phyloP scores from a whole-genome alignment of 1,140 invertebrate species.

The Eriosoma lanigerum region DNA sequence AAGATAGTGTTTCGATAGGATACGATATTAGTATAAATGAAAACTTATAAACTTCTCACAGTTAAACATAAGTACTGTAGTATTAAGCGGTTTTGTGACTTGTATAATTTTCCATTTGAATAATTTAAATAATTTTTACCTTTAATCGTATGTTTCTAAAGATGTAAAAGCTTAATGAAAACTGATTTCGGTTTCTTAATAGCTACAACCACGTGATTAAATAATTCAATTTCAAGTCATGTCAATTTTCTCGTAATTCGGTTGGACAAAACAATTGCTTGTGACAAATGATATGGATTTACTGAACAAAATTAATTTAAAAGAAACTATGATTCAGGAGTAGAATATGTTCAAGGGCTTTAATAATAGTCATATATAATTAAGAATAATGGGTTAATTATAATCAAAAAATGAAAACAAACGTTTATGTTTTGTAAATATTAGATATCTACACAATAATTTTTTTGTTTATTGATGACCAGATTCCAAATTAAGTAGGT shows the following conservation, averaged over 20 bases:
- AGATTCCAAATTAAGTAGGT: neutral
- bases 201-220: neutral
- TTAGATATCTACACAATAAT: neutral
- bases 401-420: neutral
- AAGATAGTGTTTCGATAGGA: too few species aligned
- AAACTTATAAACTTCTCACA: too few species aligned
- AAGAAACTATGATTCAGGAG: neutral
- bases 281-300: neutral
- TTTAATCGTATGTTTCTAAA: too few species aligned
- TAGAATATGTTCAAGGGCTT: neutral
- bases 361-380: neutral
- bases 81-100: too few species aligned
- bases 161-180: too few species aligned
- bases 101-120: too few species aligned
- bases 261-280: neutral
- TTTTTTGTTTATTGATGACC: neutral
- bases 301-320: neutral
- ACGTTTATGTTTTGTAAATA: neutral
- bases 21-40: too few species aligned
- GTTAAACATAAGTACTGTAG: too few species aligned
- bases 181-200: neutral
- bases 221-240: neutral
- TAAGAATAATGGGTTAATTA: neutral
- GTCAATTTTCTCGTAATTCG: neutral
- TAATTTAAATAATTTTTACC: too few species aligned